Percentiles rank a stretch among this genome's conserved stretches.
Evolutionary conservation across 1,140 invertebrate genomes (phyloP).

Genomic region (Hydropsyche tenuis): DNA sequence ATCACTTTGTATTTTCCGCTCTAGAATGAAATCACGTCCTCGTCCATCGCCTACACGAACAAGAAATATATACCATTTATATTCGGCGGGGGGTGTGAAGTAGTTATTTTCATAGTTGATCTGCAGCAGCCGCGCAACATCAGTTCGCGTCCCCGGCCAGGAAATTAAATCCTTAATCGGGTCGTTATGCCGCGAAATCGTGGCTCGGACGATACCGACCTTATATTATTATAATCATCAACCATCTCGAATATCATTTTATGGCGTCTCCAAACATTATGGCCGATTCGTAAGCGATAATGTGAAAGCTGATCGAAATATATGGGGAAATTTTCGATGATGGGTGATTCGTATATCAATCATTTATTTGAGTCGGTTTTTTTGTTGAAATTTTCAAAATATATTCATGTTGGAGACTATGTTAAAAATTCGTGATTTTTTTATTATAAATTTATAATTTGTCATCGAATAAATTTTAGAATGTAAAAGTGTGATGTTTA

Average conservation of each 20-base stretch:
- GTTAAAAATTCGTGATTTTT: too few species aligned
- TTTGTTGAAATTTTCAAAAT: too few species aligned
- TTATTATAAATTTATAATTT: too few species aligned
- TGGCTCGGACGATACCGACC: slow-evolving; percentile 29
- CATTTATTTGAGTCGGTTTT: too few species aligned
- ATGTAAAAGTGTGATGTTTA: too few species aligned
- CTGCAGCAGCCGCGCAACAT: slow-evolving; percentile 41
- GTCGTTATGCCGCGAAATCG: slow-evolving; percentile 37
- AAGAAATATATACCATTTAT: slow-evolving; percentile 38
- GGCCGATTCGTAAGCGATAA: too few species aligned
- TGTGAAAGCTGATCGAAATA: background rate
- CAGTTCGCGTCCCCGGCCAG: slow-evolving; percentile 39
- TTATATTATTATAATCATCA: slow-evolving; percentile 17
- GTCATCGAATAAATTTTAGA: too few species aligned
- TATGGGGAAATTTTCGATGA: too few species aligned
- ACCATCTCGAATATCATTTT: slow-evolving; percentile 4
- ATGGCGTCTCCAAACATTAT: background rate
- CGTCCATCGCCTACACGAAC: slow-evolving; percentile 34
- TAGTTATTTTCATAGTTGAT: slow-evolving; percentile 45
- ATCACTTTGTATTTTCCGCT: slow-evolving; percentile 31
- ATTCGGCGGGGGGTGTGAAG: slow-evolving; percentile 36
- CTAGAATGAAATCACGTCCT: slow-evolving; percentile 39
- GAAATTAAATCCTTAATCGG: slow-evolving; percentile 44
- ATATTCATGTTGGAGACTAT: too few species aligned
- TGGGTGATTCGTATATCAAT: too few species aligned